Conservation (phyloP, 2,797 vertebrate species). For the Echiichthys vipera region DNA sequence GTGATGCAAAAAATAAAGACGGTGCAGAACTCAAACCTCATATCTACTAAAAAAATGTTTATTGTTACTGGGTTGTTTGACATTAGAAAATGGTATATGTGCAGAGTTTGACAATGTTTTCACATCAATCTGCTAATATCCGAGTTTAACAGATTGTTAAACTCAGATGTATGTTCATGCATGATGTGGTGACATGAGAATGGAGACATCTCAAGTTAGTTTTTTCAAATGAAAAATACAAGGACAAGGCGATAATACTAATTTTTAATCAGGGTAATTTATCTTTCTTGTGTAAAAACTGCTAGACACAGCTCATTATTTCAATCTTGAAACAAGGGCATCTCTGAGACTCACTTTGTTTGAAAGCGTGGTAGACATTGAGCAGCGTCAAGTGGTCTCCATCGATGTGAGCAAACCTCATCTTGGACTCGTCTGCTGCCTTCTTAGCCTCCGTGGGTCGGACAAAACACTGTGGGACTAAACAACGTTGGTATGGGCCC, state of each 20-base stretch:
- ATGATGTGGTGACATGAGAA: too few relatives aligned
- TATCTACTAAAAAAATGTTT: too few relatives aligned
- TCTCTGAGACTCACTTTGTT: slow-evolving; percentile 91
- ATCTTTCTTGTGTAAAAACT: not conserved
- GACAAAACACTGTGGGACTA: slow-evolving; percentile 99
- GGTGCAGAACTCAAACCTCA: too few relatives aligned
- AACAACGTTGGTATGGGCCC: slow-evolving; percentile 99
- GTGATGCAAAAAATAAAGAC: too few relatives aligned
- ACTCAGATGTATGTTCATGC: too few relatives aligned
- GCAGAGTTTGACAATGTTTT: too few relatives aligned
- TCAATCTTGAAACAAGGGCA: not conserved
- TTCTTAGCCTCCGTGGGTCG: slow-evolving; percentile 99
- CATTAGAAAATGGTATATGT: too few relatives aligned
- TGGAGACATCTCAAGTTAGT: not conserved
- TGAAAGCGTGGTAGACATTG: slow-evolving; percentile 99
- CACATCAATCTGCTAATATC: too few relatives aligned
- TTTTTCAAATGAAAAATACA: not conserved
- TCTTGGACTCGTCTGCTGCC: slow-evolving; percentile 99
- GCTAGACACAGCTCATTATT: not conserved
- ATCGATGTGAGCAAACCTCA: slow-evolving; percentile 99
- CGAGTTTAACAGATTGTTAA: too few relatives aligned
- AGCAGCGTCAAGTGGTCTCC: slow-evolving; percentile 99
- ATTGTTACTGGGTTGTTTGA: too few relatives aligned
- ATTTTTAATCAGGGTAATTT: too few relatives aligned
- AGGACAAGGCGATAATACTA: too few relatives aligned